These are phyloP conservation scores for Steinernema khuongi DNA, from an alignment of 1,140 invertebrate genomes.

Conservation along the genomic window DNA sequence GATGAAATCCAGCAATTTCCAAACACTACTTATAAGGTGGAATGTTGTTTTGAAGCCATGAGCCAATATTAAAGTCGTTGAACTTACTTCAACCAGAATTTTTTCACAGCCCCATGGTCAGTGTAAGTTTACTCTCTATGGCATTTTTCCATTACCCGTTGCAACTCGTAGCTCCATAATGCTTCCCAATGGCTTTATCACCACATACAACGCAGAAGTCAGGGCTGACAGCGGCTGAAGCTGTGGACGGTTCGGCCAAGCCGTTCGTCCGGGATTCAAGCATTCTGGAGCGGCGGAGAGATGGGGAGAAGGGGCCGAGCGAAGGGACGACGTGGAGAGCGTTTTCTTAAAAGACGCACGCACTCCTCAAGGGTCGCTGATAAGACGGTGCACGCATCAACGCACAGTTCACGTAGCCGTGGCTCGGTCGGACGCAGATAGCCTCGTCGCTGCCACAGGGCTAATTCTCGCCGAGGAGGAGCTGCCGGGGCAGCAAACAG, in stretches of 20 bases:
- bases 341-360: neutral
- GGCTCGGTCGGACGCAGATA: neutral
- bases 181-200: neutral
- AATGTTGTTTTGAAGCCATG: too few relatives aligned
- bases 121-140: too few relatives aligned
- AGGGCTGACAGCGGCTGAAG: neutral
- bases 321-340: neutral
- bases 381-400: neutral
- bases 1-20: too few relatives aligned
- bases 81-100: too few relatives aligned
- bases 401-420: conserved; percentile 15
- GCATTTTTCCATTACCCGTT: too few relatives aligned
- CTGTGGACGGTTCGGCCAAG: neutral
- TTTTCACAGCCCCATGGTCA: too few relatives aligned
- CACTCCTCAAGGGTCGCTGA: neutral
- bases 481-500: neutral
- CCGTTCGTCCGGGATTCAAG: neutral
- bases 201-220: conserved; percentile 5
- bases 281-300: neutral
- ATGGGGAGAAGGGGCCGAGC: neutral
- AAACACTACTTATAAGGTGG: too few relatives aligned
- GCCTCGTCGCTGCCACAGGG: neutral
- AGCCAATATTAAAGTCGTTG: too few relatives aligned
- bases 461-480: neutral
- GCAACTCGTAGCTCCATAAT: neutral